phyloP scores from a whole-genome alignment of 2,888 invertebrate species.

The Linyphia triangularis region DNA sequence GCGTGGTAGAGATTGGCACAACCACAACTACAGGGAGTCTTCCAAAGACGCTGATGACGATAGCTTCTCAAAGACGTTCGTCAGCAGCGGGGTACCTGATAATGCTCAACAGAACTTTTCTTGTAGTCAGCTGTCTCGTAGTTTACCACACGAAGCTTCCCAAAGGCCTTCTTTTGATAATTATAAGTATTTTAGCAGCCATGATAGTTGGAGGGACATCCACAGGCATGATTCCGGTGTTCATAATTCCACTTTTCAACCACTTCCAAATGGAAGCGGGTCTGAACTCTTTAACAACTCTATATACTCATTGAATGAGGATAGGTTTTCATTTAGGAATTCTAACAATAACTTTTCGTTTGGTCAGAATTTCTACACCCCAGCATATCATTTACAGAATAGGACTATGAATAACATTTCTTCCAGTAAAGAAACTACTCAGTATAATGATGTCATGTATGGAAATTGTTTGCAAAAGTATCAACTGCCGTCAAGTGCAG shows the following conservation, averaged over 20 bases:
- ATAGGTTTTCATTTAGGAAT: conserved; percentile 43
- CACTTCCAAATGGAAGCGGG: conserved; percentile 31
- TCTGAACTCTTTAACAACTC: conserved; percentile 39
- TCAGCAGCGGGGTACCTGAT: conserved; percentile 24
- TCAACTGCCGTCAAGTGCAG: conserved; percentile 8
- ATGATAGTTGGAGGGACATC: conserved; percentile 43
- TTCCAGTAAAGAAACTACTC: conserved; percentile 38
- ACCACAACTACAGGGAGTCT: conserved; percentile 70
- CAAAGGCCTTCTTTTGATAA: conserved; percentile 29
- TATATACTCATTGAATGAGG: conserved; percentile 59
- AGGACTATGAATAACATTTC: conserved; percentile 21
- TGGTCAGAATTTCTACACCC: conserved; percentile 46
- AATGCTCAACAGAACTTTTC: conserved; percentile 60
- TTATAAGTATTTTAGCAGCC: conserved; percentile 36
- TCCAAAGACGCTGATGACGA: conserved; percentile 35
- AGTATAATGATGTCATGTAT: conserved; percentile 47
- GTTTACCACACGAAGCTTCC: conserved; percentile 4
- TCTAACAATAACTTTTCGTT: conserved; percentile 39
- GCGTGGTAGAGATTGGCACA: conserved; percentile 64
- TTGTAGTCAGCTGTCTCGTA: conserved; percentile 9
- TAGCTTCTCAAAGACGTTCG: conserved; percentile 43
- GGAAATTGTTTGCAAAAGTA: conserved; percentile 31
- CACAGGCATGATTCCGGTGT: conserved; percentile 58
- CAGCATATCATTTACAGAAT: conserved; percentile 57
- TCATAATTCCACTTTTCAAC: conserved; percentile 51